Evolutionary conservation across 2,888 invertebrate species (phyloP).

Genomic region (Orchestes rusci): DNA sequence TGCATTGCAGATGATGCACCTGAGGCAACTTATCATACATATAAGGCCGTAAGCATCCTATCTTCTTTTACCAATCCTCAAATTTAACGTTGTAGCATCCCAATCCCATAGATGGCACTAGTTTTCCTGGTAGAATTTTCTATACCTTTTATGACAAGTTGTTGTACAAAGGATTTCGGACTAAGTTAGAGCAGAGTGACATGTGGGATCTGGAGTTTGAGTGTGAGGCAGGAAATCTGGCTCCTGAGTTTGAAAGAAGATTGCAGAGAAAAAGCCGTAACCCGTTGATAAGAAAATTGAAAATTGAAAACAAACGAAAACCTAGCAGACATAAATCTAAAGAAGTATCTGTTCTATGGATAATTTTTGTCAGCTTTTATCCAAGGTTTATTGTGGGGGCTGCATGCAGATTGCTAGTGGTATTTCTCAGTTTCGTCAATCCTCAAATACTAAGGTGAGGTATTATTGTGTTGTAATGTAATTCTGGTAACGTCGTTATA

Average conservation of each 20-base stretch:
- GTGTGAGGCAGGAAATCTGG: conserved; percentile 66
- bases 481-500: no score
- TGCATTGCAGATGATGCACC: conserved; percentile 40
- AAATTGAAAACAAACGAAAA: not conserved
- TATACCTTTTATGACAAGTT: conserved; percentile 45
- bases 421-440: conserved; percentile 48
- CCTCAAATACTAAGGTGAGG: conserved; percentile 50
- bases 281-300: conserved; percentile 54
- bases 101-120: conserved; percentile 24
- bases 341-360: conserved; percentile 43
- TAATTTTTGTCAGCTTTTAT: conserved; percentile 49
- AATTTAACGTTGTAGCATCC: conserved; percentile 16
- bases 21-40: conserved; percentile 23
- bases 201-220: conserved; percentile 49
- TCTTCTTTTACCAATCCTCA: no score
- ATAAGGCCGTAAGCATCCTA: conserved; percentile 16
- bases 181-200: conserved; percentile 46
- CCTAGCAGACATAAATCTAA: conserved; percentile 36
- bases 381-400: conserved; percentile 45
- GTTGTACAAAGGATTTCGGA: conserved; percentile 45
- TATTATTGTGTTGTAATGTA: not conserved
- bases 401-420: conserved; percentile 47
- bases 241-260: conserved; percentile 60
- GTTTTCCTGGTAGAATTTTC: conserved; percentile 25
- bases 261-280: conserved; percentile 65